These are phyloP conservation scores for Smutsia temminckii DNA, from an alignment of 2,797 vertebrate species.

Conservation along the genomic window DNA sequence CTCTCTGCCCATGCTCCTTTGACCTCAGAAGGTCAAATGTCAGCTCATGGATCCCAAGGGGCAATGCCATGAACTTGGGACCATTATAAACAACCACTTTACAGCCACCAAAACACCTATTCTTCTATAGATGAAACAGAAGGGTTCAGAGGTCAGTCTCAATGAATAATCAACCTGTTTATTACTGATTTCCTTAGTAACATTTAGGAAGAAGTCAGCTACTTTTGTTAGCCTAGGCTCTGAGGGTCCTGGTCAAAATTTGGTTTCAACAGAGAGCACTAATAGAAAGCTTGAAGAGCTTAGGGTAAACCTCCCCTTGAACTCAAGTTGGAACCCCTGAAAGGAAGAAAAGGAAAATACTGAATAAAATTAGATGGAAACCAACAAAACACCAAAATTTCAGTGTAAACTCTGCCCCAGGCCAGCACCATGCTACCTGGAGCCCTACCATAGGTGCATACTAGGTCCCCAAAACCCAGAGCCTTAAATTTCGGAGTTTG, in stretches of 20 bases:
- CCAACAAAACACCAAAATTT: background rate
- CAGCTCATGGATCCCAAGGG: background rate
- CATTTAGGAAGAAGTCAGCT: background rate
- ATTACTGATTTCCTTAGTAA: constrained; percentile 59
- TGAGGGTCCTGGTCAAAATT: background rate
- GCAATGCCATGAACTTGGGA: constrained; percentile 46
- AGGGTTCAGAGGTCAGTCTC: constrained; percentile 78
- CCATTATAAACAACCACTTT: constrained; percentile 42
- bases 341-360: background rate
- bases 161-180: constrained; percentile 77
- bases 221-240: background rate
- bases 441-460: constrained; percentile 23
- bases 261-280: background rate
- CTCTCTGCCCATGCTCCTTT: background rate
- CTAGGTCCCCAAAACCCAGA: background rate
- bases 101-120: constrained; percentile 23
- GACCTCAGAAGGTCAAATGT: constrained; percentile 59
- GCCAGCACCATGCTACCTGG: background rate
- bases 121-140: constrained; percentile 70
- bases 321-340: background rate
- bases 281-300: background rate
- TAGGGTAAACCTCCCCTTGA: rapidly evolving
- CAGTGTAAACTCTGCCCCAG: background rate
- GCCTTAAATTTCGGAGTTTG: background rate
- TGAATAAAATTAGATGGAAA: background rate